Conservation (phyloP, 2,888 invertebrate genomes). For the Campoplex nolae region DNA sequence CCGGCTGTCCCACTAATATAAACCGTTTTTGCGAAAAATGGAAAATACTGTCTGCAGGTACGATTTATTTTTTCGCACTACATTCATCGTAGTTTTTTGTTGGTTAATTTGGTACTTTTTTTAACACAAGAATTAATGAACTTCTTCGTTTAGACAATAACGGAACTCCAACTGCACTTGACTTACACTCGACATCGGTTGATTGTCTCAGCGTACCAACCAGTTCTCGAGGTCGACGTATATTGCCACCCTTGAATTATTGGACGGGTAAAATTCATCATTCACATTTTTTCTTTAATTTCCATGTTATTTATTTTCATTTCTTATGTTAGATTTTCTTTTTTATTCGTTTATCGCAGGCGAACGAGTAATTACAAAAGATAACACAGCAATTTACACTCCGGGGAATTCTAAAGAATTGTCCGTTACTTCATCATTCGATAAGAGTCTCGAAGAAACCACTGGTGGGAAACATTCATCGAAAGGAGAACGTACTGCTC, state of each 20-base stretch:
- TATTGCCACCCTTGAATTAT: conserved; percentile 76
- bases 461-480: conserved; percentile 37
- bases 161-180: conserved; percentile 14
- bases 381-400: conserved; percentile 72
- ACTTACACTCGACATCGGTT: conserved; percentile 45
- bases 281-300: conserved; percentile 1
- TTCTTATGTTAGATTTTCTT: not conserved
- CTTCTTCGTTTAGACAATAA: conserved; percentile 21
- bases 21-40: conserved; percentile 73
- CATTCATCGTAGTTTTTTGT: no score
- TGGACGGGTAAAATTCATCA: conserved; percentile 74
- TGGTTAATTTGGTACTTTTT: not conserved
- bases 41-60: conserved; percentile 64
- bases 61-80: not conserved
- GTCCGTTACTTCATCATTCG: conserved; percentile 59
- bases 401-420: conserved; percentile 71
- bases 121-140: not conserved
- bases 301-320: not conserved
- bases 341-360: conserved; percentile 62
- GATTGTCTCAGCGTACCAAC: conserved; percentile 68
- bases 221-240: conserved; percentile 77
- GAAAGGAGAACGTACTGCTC: conserved; percentile 25
- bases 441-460: conserved; percentile 39
- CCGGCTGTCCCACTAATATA: conserved; percentile 79
- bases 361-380: conserved; percentile 75